Evolutionary conservation across 1,140 invertebrate species (phyloP), one percentile per base, ranked within the genome.

Genomic region (Drosophila funebris): DNA sequence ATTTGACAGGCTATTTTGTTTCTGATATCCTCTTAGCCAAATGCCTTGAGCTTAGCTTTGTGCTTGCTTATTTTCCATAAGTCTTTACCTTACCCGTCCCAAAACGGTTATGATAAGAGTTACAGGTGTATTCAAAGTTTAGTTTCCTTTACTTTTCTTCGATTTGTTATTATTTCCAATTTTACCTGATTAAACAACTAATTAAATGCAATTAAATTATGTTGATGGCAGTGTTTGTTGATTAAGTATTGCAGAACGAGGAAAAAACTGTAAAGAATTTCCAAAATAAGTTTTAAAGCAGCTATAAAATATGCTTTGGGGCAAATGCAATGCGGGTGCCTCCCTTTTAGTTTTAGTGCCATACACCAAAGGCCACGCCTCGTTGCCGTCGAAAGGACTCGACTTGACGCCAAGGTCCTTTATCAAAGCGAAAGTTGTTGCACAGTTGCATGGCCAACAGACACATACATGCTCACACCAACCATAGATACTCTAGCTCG

Each of bases 391-490:
- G 68, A 85, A 85, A 84, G 80, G 80, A 84, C 80, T 80, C 68
- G 68, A 79, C 76, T 83, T 68, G 76, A 76, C 80, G 80, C 81
- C 80, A 84, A 84, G 80, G 80, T 84, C 80, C 60, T 84, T 85
- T 84, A 84, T 84, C 80, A 84, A 85, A 84, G 80, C 80, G 63
- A 85, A 84, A 84, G 80, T 84, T 85, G 76, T 84, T 84, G 80
- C 81, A 80, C 80, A 83, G 80, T 83, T 79, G 80, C 76, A 80
- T 52, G 81, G 73, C 67, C 68, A 76, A 72, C 71, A 64, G 8
- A 52, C 46, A 37, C 50, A 68, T 7, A 52, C 8, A 53, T 37
- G 54, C 27, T 48, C 27, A 44, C 27, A 39, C 9, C 24, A 18
- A 33, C 9, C 66, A 57, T 36, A 66, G 14, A 57, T 66, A 74